Base-by-base conservation (phyloP, 2,113 vertebrate genomes). In the Polyodon spathula region DNA sequence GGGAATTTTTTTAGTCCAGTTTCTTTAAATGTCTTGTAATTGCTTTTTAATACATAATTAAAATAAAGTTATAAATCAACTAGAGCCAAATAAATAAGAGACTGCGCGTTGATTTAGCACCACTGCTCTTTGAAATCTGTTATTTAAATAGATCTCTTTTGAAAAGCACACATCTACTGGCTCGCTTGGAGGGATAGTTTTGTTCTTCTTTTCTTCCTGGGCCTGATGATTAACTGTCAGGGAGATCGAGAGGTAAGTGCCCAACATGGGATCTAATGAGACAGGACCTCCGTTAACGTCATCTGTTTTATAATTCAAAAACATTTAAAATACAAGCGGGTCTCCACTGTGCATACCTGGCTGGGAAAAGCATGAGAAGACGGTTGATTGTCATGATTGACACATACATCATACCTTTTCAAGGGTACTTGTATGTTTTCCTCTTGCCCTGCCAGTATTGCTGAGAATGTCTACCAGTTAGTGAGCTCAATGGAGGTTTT, bases 31-130 rank as follows among this genome's bases (percentile, higher is more conserved):
- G 54, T 38, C 38, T 56, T 58, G 60, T 69, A 65, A 73, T 67
- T 58, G 56, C 48, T 48, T 59, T 69, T 69, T 73, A 62, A 67
- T 67, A 27, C 62, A 67, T 58, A 44, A 64, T 63, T 72, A 69
- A 65, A 61, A 68, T 56, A 11, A 53, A 44, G 16, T 56, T 58
- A 72, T 67, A 62, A 51, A 72, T 72, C 60, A 64, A 37, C 14
- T 8, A 4, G 52, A 62, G 54, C 52, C 42, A 38, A n/a, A 14
- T 61, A 37, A 53, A 61, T 56, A 60, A 58, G 40, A 37, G 54
- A 42, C 16, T 48, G 40, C 38, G 16, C 16, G 11, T 5, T 12
- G 53, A 17, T n/a, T 56, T 68, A 56, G 54, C 40, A 40, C 50
- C 38, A 57, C 14, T 63, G 69, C 62, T 60, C 63, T 53, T 54